A percentile compares a stretch with the other conserved stretches of the same genome.
These are phyloP conservation scores for Premnoplex brunnescens DNA, from an alignment of 2,797 vertebrate species.

Conservation along the genomic window DNA sequence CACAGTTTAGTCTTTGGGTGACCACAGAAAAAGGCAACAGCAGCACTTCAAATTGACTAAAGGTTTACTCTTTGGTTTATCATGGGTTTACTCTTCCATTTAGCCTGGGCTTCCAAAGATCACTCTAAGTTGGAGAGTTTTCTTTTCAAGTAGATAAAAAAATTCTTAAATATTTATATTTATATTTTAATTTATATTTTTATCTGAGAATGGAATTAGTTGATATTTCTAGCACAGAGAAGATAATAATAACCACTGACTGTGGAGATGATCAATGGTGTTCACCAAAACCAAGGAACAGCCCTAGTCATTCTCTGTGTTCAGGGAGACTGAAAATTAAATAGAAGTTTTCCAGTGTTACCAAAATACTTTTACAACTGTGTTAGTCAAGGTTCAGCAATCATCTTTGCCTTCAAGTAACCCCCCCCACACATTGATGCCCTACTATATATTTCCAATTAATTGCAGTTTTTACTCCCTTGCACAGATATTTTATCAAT, in stretches of 20 bases:
- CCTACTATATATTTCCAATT: neutral
- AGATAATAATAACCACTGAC: neutral
- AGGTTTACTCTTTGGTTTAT: neutral
- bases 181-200: neutral
- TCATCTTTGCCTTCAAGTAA: neutral
- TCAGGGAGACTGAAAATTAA: neutral
- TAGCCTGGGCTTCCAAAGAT: neutral
- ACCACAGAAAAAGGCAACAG: neutral
- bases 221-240: neutral
- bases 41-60: neutral
- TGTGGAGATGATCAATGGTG: neutral
- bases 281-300: neutral
- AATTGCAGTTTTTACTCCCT: neutral
- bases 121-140: neutral
- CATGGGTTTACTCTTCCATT: neutral
- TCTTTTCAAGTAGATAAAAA: neutral
- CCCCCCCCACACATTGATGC: accelerated
- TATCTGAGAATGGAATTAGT: neutral
- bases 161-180: neutral
- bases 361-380: neutral
- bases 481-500: neutral
- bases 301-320: neutral
- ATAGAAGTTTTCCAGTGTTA: neutral
- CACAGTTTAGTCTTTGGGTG: neutral
- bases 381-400: neutral